phyloP scores from a whole-genome alignment of 2,888 invertebrate species.

The Phengaris alcon region DNA sequence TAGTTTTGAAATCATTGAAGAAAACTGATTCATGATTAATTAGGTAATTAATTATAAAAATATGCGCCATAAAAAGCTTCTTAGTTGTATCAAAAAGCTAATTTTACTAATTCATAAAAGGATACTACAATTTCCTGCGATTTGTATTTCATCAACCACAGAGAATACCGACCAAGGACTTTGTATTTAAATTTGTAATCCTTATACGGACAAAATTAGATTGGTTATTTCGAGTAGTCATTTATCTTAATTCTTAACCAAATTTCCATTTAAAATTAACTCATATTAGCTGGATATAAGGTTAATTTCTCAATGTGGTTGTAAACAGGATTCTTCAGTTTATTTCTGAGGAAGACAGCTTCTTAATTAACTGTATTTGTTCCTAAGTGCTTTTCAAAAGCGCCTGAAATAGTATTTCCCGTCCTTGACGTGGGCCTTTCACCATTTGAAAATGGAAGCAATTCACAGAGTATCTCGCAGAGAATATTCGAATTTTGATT shows the following conservation, averaged over 20 bases:
- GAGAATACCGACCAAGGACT: constrained; percentile 21
- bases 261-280: background rate
- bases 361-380: constrained; percentile 23
- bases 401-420: constrained; percentile 13
- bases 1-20: too few relatives aligned
- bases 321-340: constrained; percentile 1
- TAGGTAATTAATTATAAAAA: background rate
- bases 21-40: too few relatives aligned
- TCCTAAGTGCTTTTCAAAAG: constrained; percentile 19
- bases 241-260: background rate
- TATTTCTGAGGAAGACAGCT: constrained; percentile 20
- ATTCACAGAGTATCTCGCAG: background rate
- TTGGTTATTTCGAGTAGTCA: constrained; percentile 8
- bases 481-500: background rate
- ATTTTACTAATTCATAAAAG: background rate
- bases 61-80: background rate
- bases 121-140: background rate
- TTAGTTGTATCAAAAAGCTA: background rate
- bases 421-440: constrained; percentile 10
- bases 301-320: background rate
- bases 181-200: constrained; percentile 3
- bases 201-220: constrained; percentile 15
- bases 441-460: constrained; percentile 9
- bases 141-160: constrained; percentile 3
- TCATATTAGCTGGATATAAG: background rate